phyloP scores from a whole-genome alignment of 2,888 invertebrate species.

The Leistus spinibarbis region DNA sequence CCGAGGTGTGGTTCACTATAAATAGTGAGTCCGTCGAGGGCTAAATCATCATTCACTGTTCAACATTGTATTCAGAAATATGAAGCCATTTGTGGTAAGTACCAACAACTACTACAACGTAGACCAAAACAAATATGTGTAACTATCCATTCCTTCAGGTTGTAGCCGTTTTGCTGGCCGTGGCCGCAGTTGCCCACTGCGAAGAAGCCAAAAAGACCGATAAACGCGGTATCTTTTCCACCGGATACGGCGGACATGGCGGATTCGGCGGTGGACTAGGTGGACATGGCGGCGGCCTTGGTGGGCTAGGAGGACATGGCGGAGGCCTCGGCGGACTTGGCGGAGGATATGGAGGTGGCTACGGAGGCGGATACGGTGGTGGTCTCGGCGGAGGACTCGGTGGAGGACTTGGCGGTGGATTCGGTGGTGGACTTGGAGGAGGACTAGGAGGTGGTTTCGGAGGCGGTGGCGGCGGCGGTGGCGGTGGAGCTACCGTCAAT shows the following conservation, averaged over 20 bases:
- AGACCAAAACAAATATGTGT: not conserved
- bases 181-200: slow-evolving; percentile 25
- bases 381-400: slow-evolving; percentile 28
- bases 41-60: slow-evolving; percentile 32
- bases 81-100: slow-evolving; percentile 40
- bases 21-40: slow-evolving; percentile 13
- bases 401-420: slow-evolving; percentile 27
- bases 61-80: slow-evolving; percentile 16
- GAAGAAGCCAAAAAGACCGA: slow-evolving; percentile 43
- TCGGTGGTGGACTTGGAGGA: slow-evolving; percentile 3
- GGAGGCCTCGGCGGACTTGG: slow-evolving; percentile 18
- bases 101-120: not conserved
- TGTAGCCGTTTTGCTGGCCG: slow-evolving; percentile 35
- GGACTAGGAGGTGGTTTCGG: slow-evolving; percentile 1
- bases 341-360: slow-evolving; percentile 20
- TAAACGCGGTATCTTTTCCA: slow-evolving; percentile 42
- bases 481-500: slow-evolving; percentile 26
- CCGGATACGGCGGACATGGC: slow-evolving; percentile 27
- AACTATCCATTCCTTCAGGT: slow-evolving; percentile 7
- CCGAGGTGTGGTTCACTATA: slow-evolving; percentile 39
- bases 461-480: slow-evolving; percentile 7
- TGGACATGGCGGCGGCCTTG: slow-evolving; percentile 21
- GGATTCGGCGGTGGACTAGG: slow-evolving; percentile 33
- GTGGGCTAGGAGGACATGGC: slow-evolving; percentile 16
- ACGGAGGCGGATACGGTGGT: slow-evolving; percentile 22